Evolutionary conservation across 1,140 invertebrate genomes (phyloP).

Genomic region (Cydia splendana): DNA sequence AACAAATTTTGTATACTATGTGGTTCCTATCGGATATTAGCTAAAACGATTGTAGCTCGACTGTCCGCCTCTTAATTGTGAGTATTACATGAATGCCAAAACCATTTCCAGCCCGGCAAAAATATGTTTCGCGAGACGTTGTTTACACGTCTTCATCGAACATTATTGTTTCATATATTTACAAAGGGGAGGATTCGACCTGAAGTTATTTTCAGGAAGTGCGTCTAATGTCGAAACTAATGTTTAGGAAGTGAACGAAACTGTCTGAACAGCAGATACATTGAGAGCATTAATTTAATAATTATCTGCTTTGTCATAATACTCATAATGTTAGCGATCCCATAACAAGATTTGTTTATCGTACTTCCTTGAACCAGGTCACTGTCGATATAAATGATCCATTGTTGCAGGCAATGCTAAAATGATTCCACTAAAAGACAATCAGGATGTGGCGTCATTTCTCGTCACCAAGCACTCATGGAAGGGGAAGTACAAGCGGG

Average conservation of each 20-base stretch:
- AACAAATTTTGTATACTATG: conserved; percentile 67
- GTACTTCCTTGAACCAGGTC: neutral
- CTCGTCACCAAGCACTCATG: conserved; percentile 97
- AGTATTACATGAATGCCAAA: conserved; percentile 47
- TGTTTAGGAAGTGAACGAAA: conserved; percentile 2
- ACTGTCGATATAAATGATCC: neutral
- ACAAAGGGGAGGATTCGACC: conserved; percentile 71
- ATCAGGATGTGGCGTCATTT: conserved; percentile 95
- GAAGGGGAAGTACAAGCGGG: conserved; percentile 99
- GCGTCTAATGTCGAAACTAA: neutral
- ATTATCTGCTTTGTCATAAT: conserved; percentile 22
- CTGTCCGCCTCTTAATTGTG: conserved; percentile 50
- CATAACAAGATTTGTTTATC: conserved; percentile 24
- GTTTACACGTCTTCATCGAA: conserved; percentile 74
- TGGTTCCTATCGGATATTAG: conserved; percentile 53
- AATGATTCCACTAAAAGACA: conserved; percentile 93
- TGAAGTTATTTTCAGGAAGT: conserved; percentile 28
- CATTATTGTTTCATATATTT: conserved; percentile 60
- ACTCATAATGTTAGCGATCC: conserved; percentile 2
- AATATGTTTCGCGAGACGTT: conserved; percentile 51
- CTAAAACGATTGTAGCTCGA: conserved; percentile 49
- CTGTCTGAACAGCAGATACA: neutral
- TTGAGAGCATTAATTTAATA: conserved; percentile 16
- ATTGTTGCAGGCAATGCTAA: conserved; percentile 75
- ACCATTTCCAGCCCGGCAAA: conserved; percentile 27